Base-by-base conservation (phyloP, 2,113 vertebrate species). In the Cynocephalus volans region DNA sequence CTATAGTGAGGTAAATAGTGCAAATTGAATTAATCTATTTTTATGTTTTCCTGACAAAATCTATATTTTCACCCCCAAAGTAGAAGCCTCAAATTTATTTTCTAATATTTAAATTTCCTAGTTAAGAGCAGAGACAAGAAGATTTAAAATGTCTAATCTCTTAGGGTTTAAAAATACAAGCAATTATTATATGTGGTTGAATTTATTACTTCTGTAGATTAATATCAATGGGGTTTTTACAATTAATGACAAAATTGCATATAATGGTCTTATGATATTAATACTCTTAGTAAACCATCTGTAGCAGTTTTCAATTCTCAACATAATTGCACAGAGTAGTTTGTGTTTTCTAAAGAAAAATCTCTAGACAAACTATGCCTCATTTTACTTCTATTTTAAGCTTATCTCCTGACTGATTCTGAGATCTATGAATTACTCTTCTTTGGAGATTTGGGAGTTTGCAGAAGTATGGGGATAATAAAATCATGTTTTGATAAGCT, bases 131-230 rank as follows among this genome's bases (percentile, higher is more conserved):
- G 64, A 98, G 91, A 91, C 64, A 91, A 90, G 76, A 89, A 81
- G 56, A 94, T 97, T 94, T 94, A 88, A 95, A 95, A 87, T 97
- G 76, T 86, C 58, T 97, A 95, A 97, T 97, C 93, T 96, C 58
- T 93, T 82, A 87, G 91, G 80, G 54, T 97, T 98, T 97, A 96
- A 96, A 98, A 97, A 96, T 96, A 80, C 73, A 96, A 93, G 88
- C 85, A 95, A 95, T 97, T 98, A 97, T 92, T 73, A 70, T 96
- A 58, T 95, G 67, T 94, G 90, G 90, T 94, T 89, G 85, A 84
- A 98, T 96, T 96, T 95, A 93, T 97, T 98, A 80, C 75, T 92
- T 98, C 97, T 96, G 80, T 90, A 97, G 91, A 98, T 98, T 95
- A 97, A 98, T 96, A 97, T 98, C 96, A 95, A 95, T 97, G 95